Percentiles rank a stretch among this genome's conserved stretches.
Evolutionary conservation across 2,113 vertebrate genomes (phyloP).

Genomic region (Prinia subflava): DNA sequence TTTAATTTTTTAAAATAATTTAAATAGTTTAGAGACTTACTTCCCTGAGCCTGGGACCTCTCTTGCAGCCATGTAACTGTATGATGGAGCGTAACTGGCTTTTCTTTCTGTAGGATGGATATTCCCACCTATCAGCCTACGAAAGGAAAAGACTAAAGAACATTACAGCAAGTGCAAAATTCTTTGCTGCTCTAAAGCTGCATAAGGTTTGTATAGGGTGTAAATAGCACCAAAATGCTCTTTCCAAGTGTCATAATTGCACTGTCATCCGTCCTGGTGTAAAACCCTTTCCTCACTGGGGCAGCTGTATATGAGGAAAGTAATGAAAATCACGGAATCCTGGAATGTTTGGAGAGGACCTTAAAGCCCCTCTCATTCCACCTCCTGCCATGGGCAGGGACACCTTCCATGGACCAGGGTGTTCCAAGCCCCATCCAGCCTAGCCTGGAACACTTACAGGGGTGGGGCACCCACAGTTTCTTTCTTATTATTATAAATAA

Average conservation of each 20-base stretch:
- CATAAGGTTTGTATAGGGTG: conserved; percentile 67
- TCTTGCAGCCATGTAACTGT: neutral
- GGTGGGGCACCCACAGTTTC: neutral
- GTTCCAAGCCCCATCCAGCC: neutral
- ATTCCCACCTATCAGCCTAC: conserved; percentile 62
- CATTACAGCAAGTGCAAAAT: conserved; percentile 77
- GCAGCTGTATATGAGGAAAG: neutral
- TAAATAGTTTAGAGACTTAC: accelerated
- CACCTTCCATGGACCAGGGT: neutral
- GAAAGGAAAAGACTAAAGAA: conserved; percentile 78
- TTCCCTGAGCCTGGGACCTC: neutral
- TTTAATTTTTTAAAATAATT: neutral
- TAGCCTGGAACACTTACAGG: neutral
- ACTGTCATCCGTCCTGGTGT: neutral
- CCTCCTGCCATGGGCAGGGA: neutral
- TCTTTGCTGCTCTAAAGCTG: conserved; percentile 75
- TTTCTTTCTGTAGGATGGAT: conserved; percentile 44
- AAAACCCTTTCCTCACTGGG: neutral
- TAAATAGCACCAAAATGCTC: too few species aligned
- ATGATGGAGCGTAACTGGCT: neutral
- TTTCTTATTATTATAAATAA: neutral
- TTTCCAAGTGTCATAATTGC: neutral
- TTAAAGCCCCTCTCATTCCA: neutral
- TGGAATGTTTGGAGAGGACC: neutral
- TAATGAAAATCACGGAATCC: neutral